Percentiles rank a stretch among this genome's conserved stretches.
These are phyloP conservation scores for Hippopotamus amphibius DNA, from an alignment of 2,113 vertebrate species.

Conservation along the genomic window DNA sequence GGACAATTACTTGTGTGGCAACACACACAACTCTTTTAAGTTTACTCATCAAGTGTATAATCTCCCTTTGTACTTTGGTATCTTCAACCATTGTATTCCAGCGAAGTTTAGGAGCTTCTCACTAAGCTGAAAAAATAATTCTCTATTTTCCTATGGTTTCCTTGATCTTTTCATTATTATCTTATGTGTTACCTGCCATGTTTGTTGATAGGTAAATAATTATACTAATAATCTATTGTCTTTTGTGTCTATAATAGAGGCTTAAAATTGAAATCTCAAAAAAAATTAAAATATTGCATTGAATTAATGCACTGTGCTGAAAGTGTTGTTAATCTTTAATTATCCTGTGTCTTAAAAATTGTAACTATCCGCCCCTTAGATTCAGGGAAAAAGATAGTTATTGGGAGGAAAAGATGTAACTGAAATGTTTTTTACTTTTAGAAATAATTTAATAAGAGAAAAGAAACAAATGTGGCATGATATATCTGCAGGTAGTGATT, in stretches of 20 bases:
- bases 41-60: background rate
- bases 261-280: conserved; percentile 40
- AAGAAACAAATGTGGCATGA: background rate
- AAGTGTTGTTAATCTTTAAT: background rate
- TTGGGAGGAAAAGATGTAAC: background rate
- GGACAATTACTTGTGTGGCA: background rate
- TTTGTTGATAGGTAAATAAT: conserved; percentile 46
- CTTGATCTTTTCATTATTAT: conserved; percentile 39
- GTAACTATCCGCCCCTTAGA: background rate
- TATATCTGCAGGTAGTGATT: background rate
- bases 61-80: background rate
- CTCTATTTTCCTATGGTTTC: background rate
- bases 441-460: background rate
- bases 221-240: background rate
- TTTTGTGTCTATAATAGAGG: background rate
- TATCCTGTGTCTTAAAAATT: background rate
- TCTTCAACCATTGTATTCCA: background rate
- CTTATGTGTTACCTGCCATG: background rate
- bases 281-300: background rate
- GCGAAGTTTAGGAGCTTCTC: background rate
- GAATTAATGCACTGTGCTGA: background rate
- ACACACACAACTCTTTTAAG: background rate
- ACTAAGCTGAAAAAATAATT: background rate
- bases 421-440: background rate
- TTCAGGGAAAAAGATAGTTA: background rate